A percentile compares a stretch with the other conserved stretches of the same genome.
Evolutionary conservation across 1,140 invertebrate genomes (phyloP).

Genomic region (Drosophila bifasciata): DNA sequence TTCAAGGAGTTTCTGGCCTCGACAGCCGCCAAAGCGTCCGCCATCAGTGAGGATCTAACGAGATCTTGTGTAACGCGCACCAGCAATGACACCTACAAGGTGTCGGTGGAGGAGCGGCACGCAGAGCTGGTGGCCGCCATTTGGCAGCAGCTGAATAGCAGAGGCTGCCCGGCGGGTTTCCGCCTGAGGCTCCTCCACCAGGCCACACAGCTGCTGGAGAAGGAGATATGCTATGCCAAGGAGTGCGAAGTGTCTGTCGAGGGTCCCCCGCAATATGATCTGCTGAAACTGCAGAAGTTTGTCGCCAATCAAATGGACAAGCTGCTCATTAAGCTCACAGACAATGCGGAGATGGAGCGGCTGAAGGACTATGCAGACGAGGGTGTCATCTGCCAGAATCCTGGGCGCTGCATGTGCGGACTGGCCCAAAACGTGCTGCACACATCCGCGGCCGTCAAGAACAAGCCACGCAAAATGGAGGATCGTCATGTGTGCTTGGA

Average conservation of each 20-base stretch:
- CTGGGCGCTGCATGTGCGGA: slow-evolving; percentile 14
- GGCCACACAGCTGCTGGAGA: slow-evolving; percentile 43
- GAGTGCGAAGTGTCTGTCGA: slow-evolving; percentile 62
- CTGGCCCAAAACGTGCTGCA: neutral
- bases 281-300: slow-evolving; percentile 77
- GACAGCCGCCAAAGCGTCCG: slow-evolving; percentile 28
- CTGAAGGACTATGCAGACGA: slow-evolving; percentile 56
- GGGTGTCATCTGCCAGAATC: slow-evolving; percentile 18
- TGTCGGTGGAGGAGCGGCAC: slow-evolving; percentile 57
- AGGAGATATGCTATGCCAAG: slow-evolving; percentile 62
- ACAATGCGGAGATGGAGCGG: slow-evolving; percentile 63
- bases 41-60: slow-evolving; percentile 39
- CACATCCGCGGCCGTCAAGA: slow-evolving; percentile 59
- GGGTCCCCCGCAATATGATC: slow-evolving; percentile 61
- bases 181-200: slow-evolving; percentile 55
- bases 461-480: slow-evolving; percentile 82
- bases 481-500: slow-evolving; percentile 77
- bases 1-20: slow-evolving; percentile 63
- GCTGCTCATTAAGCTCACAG: slow-evolving; percentile 60
- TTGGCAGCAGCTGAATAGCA: slow-evolving; percentile 56
- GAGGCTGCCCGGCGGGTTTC: slow-evolving; percentile 63
- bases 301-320: slow-evolving; percentile 58
- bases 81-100: slow-evolving; percentile 71
- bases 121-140: slow-evolving; percentile 64
- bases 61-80: slow-evolving; percentile 68